Percentiles rank a stretch among this genome's conserved stretches.
phyloP scores from a whole-genome alignment of 1,140 invertebrate species.

The Manduca sexta region DNA sequence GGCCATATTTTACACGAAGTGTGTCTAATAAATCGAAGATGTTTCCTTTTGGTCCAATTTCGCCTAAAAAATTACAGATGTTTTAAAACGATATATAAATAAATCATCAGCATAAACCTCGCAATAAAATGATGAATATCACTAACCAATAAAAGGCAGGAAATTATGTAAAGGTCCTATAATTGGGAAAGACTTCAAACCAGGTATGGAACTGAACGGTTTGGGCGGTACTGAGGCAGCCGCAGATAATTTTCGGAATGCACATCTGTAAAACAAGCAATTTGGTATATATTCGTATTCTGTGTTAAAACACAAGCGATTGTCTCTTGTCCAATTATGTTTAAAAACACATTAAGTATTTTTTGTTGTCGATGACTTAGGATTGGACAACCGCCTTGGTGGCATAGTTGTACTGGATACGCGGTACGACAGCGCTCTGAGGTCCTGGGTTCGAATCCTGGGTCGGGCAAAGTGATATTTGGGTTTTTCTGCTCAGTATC shows the following conservation, averaged over 20 bases:
- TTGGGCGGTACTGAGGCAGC: constrained; percentile 16
- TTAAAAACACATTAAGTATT: too few species aligned
- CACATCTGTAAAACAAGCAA: background rate
- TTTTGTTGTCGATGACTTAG: too few species aligned
- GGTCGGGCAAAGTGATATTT: too few species aligned
- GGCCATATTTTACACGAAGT: constrained; percentile 37
- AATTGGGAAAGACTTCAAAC: constrained; percentile 39
- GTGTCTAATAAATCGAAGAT: constrained; percentile 29
- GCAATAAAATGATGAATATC: constrained; percentile 1
- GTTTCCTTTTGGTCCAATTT: constrained; percentile 32
- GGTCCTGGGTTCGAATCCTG: too few species aligned
- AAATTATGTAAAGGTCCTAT: constrained; percentile 50
- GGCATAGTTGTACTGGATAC: too few species aligned
- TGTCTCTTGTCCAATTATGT: too few species aligned
- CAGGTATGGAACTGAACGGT: constrained; percentile 45
- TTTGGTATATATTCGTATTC: too few species aligned
- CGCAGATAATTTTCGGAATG: background rate
- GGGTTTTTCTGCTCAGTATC: too few species aligned
- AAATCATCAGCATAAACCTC: too few species aligned
- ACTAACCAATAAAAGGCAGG: constrained; percentile 42
- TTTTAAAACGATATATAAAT: background rate
- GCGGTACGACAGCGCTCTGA: too few species aligned
- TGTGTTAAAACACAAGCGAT: too few species aligned
- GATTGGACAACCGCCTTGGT: too few species aligned
- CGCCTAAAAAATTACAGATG: constrained; percentile 24